phyloP scores from a whole-genome alignment of 2,797 vertebrate genomes.

The Helicolenus hilgendorfi region DNA sequence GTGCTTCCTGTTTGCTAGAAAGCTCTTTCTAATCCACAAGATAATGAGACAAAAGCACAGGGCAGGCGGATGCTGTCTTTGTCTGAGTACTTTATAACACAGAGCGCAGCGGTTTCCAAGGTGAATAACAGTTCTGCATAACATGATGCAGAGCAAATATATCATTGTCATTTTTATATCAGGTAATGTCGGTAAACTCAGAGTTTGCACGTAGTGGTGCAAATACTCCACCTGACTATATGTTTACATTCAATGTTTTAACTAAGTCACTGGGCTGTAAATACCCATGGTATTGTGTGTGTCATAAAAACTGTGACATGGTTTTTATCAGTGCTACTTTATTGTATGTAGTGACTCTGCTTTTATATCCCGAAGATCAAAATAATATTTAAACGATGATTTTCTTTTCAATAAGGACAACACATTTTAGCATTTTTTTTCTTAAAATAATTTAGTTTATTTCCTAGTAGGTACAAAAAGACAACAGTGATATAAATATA shows the following conservation, averaged over 20 bases:
- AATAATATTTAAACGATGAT: too few relatives aligned
- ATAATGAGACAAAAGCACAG: not conserved
- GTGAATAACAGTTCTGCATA: conserved; percentile 62
- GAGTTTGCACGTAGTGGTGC: conserved; percentile 37
- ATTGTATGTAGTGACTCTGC: not conserved
- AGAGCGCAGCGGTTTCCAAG: conserved; percentile 67
- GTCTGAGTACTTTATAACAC: conserved; percentile 53
- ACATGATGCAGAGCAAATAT: conserved; percentile 33
- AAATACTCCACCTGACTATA: not conserved
- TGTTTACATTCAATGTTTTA: conserved; percentile 1
- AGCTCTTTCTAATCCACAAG: conserved; percentile 38
- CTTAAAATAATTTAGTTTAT: conserved; percentile 60
- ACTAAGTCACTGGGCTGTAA: conserved; percentile 10
- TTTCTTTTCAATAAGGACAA: conserved; percentile 20
- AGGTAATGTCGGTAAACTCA: conserved; percentile 2
- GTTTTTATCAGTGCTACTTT: not conserved
- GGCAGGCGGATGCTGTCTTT: conserved; percentile 15
- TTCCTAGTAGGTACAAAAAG: conserved; percentile 55
- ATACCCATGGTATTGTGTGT: not conserved
- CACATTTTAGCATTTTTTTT: not conserved
- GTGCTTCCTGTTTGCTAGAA: conserved; percentile 81
- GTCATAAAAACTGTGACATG: not conserved
- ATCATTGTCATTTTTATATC: conserved; percentile 11
- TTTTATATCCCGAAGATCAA: not conserved
- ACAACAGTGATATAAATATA: conserved; percentile 63